A percentile compares a stretch with the other conserved stretches of the same genome.
Evolutionary conservation across 2,888 invertebrate species (phyloP).

Genomic region (Ceratothoa steindachneri): DNA sequence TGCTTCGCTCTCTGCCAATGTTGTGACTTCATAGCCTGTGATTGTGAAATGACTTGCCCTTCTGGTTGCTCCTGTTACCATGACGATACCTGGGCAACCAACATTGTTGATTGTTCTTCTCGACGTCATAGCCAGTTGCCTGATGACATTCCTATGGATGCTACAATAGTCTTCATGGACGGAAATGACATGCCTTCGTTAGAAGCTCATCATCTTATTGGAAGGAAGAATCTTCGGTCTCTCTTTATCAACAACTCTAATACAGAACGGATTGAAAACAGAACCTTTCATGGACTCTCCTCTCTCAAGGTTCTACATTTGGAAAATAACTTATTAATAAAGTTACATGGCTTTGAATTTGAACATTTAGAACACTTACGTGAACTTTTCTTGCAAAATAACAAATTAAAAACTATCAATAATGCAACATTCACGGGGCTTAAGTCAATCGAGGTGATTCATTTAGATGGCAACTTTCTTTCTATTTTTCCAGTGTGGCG

Average conservation of each 20-base stretch:
- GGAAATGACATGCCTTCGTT: slow-evolving; percentile 84
- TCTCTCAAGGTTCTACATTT: slow-evolving; percentile 75
- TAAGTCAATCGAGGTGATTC: slow-evolving; percentile 75
- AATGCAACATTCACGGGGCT: slow-evolving; percentile 78
- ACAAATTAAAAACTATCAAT: slow-evolving; percentile 74
- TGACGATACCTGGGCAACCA: slow-evolving; percentile 87
- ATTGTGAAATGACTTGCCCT: slow-evolving; percentile 95
- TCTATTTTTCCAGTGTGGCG: slow-evolving; percentile 81
- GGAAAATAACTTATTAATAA: slow-evolving; percentile 77
- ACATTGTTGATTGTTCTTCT: slow-evolving; percentile 84
- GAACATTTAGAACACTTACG: slow-evolving; percentile 73
- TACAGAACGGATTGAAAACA: slow-evolving; percentile 77
- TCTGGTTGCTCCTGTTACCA: slow-evolving; percentile 90
- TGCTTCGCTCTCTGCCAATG: slow-evolving; percentile 93
- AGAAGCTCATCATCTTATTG: slow-evolving; percentile 83
- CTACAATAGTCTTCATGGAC: slow-evolving; percentile 88
- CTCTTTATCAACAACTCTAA: slow-evolving; percentile 84
- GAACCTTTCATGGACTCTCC: slow-evolving; percentile 82
- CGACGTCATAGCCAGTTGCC: slow-evolving; percentile 78
- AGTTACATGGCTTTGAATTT: slow-evolving; percentile 76
- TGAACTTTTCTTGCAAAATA: slow-evolving; percentile 81
- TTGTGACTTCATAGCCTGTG: slow-evolving; percentile 94
- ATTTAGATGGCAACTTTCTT: slow-evolving; percentile 78
- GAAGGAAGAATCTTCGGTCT: slow-evolving; percentile 80
- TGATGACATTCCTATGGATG: slow-evolving; percentile 84